Conservation (phyloP, 2,888 invertebrate species). For the Torymus texanus region DNA sequence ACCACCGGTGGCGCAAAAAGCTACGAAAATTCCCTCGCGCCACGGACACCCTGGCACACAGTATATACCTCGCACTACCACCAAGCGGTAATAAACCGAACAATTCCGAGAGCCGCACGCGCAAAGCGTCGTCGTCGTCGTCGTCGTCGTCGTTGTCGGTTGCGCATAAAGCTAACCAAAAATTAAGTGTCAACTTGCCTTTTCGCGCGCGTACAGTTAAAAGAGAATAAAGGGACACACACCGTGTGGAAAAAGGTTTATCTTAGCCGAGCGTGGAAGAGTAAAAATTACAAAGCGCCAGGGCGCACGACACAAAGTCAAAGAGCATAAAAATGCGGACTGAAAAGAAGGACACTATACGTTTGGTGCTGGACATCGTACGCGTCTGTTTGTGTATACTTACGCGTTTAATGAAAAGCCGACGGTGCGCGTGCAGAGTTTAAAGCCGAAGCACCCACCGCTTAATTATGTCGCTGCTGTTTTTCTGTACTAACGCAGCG, state of each 20-base stretch:
- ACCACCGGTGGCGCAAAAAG: too few relatives aligned
- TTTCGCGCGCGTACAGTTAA: too few relatives aligned
- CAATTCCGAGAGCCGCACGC: not conserved
- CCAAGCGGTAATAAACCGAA: too few relatives aligned
- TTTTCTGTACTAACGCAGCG: not conserved
- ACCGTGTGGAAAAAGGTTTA: not conserved
- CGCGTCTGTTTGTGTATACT: too few relatives aligned
- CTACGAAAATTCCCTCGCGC: too few relatives aligned
- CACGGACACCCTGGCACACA: too few relatives aligned
- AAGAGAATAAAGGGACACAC: too few relatives aligned
- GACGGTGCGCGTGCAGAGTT: not conserved
- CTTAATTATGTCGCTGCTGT: slow-evolving; percentile 28
- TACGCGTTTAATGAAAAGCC: slow-evolving; percentile 39
- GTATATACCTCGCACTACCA: too few relatives aligned
- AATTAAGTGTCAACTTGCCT: slow-evolving; percentile 6
- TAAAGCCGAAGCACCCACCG: slow-evolving; percentile 15
- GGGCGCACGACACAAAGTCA: not conserved
- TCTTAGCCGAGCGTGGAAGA: too few relatives aligned
- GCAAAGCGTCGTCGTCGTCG: not conserved
- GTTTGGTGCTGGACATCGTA: not conserved
- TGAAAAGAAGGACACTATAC: slow-evolving; percentile 1
- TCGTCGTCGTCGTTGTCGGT: too few relatives aligned
- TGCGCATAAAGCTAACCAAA: slow-evolving; percentile 19
- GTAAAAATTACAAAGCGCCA: not conserved
- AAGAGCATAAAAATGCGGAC: slow-evolving; percentile 2